Conservation (phyloP, 1,140 invertebrate species). For the Aphelenchoides besseyi region DNA sequence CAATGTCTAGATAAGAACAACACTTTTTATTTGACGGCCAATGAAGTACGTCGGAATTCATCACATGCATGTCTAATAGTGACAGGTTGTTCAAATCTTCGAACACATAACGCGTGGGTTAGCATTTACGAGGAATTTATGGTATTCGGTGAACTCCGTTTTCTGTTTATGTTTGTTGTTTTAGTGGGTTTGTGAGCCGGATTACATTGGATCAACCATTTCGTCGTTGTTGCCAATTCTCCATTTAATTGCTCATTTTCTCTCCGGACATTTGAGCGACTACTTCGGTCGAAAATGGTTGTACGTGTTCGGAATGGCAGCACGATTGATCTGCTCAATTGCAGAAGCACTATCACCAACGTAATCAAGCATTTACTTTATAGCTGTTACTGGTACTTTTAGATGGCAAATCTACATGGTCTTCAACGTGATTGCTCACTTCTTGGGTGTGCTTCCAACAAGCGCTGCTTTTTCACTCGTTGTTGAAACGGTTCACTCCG, state of each 20-base stretch:
- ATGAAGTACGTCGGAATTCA: conserved; percentile 26
- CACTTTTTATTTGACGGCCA: conserved; percentile 13
- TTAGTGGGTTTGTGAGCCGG: conserved; percentile 41
- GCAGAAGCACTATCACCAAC: too few species aligned
- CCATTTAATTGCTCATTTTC: conserved; percentile 23
- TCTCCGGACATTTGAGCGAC: conserved; percentile 34
- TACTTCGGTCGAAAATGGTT: conserved; percentile 43
- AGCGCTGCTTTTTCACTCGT: conserved; percentile 35
- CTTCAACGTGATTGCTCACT: conserved; percentile 23
- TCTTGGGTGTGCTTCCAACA: conserved; percentile 26
- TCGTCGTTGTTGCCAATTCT: conserved; percentile 30
- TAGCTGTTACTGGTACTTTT: conserved; percentile 27
- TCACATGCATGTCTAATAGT: conserved; percentile 30
- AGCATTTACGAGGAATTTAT: conserved; percentile 41
- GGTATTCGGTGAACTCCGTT: neutral
- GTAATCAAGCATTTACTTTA: too few species aligned
- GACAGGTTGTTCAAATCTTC: conserved; percentile 25
- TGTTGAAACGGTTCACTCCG: conserved; percentile 38
- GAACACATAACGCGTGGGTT: conserved; percentile 28
- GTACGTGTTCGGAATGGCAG: conserved; percentile 23
- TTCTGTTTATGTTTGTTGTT: neutral
- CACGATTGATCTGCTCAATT: conserved; percentile 27
- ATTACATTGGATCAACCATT: conserved; percentile 31
- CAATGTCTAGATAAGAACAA: conserved; percentile 33
- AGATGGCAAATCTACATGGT: conserved; percentile 34